Evolutionary conservation across 2,113 vertebrate genomes (phyloP).

Genomic region (Arothron firmamentum): DNA sequence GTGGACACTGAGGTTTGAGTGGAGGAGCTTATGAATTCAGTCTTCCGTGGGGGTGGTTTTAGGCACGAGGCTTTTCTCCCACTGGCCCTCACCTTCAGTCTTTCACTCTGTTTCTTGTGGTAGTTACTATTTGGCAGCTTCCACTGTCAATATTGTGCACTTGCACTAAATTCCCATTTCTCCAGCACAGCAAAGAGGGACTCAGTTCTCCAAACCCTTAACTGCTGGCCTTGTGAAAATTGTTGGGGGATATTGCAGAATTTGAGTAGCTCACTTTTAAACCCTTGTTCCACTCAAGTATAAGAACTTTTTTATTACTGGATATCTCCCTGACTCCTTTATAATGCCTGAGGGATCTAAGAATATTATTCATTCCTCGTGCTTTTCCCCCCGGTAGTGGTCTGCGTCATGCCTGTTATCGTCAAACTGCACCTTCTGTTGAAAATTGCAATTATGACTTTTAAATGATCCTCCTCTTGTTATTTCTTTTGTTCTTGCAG

Average conservation of each 20-base stretch:
- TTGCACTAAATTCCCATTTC: constrained; percentile 49
- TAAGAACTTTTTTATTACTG: constrained; percentile 16
- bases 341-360: constrained; percentile 21
- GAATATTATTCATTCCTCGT: constrained; percentile 12
- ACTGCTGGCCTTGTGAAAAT: constrained; percentile 32
- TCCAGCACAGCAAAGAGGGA: constrained; percentile 36
- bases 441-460: constrained; percentile 62
- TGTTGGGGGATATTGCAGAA: constrained; percentile 43
- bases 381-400: constrained; percentile 27
- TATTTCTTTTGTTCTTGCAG: constrained; percentile 40
- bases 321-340: constrained; percentile 2
- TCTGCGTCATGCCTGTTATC: constrained; percentile 53
- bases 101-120: constrained; percentile 19
- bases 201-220: constrained; percentile 40
- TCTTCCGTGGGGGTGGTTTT: constrained; percentile 45
- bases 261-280: constrained; percentile 45
- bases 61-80: constrained; percentile 8
- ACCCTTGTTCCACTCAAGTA: constrained; percentile 14
- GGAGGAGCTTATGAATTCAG: constrained; percentile 31
- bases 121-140: constrained; percentile 50
- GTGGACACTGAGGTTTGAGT: constrained; percentile 30
- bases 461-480: constrained; percentile 39
- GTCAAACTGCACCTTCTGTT: constrained; percentile 57
- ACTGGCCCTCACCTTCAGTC: neutral
- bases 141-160: constrained; percentile 37